A percentile compares a stretch with the other conserved stretches of the same genome.
These are phyloP conservation scores for Apotomis betuletana DNA, from an alignment of 2,888 invertebrate genomes.

Conservation along the genomic window DNA sequence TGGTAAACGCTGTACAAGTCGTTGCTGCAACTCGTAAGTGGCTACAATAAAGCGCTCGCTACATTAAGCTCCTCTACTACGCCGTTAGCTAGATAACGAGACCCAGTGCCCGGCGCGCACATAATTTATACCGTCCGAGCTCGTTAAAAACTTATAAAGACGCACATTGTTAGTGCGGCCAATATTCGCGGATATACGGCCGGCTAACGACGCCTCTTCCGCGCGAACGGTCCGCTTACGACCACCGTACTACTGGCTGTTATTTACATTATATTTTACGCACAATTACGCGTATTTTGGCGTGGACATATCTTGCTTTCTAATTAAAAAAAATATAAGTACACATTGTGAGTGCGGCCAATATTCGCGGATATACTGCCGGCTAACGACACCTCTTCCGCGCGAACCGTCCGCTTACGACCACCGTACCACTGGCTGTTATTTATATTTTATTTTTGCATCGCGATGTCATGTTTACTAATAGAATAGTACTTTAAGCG, in stretches of 20 bases:
- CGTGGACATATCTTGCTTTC: not conserved
- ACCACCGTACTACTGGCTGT: slow-evolving; percentile 24
- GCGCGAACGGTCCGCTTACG: slow-evolving; percentile 26
- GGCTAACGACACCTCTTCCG: slow-evolving; percentile 65
- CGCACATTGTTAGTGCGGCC: slow-evolving; percentile 83
- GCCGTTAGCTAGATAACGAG: slow-evolving; percentile 83
- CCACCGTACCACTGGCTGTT: slow-evolving; percentile 13
- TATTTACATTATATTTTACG: not conserved
- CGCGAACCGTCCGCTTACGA: slow-evolving; percentile 32
- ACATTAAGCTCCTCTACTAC: slow-evolving; percentile 82
- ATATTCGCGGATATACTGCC: slow-evolving; percentile 80
- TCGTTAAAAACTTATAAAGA: slow-evolving; percentile 84
- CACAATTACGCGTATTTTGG: not conserved
- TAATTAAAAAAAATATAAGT: not conserved
- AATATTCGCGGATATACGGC: slow-evolving; percentile 81
- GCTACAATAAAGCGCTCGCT: slow-evolving; percentile 82
- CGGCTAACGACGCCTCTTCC: slow-evolving; percentile 68
- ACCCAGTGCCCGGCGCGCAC: slow-evolving; percentile 79
- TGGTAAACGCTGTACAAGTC: slow-evolving; percentile 38
- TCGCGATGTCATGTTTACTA: too few species aligned
- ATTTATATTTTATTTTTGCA: not conserved
- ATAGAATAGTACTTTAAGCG: too few species aligned
- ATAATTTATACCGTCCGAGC: slow-evolving; percentile 83
- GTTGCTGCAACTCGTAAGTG: slow-evolving; percentile 68
- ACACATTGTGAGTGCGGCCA: slow-evolving; percentile 68